Percentiles rank a stretch among this genome's conserved stretches.
Conservation (phyloP, 2,888 invertebrate species). For the Syrphus vitripennis region DNA sequence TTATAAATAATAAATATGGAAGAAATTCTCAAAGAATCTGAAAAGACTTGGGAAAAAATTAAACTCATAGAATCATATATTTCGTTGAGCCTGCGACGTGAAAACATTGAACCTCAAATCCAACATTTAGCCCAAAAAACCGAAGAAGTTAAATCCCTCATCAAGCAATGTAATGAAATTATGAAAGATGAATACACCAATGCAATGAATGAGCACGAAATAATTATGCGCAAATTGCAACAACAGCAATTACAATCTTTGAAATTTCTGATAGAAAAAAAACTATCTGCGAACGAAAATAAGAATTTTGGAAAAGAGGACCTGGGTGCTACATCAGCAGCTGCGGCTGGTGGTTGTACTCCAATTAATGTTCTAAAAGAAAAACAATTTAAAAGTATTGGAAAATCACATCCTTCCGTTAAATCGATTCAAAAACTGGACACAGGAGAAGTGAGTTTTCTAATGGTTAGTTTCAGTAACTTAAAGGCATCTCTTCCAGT, state of each 20-base stretch:
- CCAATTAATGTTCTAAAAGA: constrained; percentile 54
- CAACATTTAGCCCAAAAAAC: constrained; percentile 44
- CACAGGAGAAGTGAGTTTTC: constrained; percentile 16
- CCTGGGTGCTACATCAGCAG: neutral
- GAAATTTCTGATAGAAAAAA: constrained; percentile 36
- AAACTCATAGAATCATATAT: constrained; percentile 72
- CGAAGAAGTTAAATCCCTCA: constrained; percentile 62
- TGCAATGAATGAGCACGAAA: constrained; percentile 65
- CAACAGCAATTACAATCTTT: constrained; percentile 71
- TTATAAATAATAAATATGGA: constrained; percentile 37
- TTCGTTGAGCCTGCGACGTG: constrained; percentile 72
- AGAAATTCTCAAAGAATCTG: constrained; percentile 9
- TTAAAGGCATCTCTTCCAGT: neutral
- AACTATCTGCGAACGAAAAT: neutral
- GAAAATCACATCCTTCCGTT: neutral
- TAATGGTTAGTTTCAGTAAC: too few species aligned
- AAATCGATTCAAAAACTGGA: neutral
- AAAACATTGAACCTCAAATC: constrained; percentile 69
- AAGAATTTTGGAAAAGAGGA: neutral
- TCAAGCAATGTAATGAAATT: constrained; percentile 63
- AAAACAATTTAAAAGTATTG: constrained; percentile 48
- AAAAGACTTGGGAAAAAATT: constrained; percentile 59
- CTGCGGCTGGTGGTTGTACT: neutral
- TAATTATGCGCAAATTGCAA: constrained; percentile 72
- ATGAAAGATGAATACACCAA: constrained; percentile 67